Conservation (phyloP, 2,888 invertebrate species). For the Alitta virens region DNA sequence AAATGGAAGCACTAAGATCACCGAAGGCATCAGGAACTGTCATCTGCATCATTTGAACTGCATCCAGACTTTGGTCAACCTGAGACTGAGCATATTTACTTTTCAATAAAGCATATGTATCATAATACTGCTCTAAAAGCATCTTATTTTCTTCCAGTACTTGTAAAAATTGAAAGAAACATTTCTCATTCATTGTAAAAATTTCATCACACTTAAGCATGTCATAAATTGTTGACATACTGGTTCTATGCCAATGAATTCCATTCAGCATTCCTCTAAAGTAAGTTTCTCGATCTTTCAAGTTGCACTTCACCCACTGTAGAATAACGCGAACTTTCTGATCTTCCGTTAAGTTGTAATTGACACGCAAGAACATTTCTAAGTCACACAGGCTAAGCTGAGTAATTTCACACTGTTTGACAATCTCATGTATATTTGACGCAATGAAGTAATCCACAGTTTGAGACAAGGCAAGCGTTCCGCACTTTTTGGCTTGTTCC, state of each 20-base stretch:
- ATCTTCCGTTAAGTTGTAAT: conserved; percentile 50
- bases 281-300: conserved; percentile 60
- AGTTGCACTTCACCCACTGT: conserved; percentile 62
- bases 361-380: conserved; percentile 61
- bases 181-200: conserved; percentile 63
- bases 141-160: conserved; percentile 60
- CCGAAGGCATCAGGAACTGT: not conserved
- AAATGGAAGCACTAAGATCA: not conserved
- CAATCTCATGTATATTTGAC: conserved; percentile 58
- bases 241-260: conserved; percentile 45
- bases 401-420: conserved; percentile 63
- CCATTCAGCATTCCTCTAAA: conserved; percentile 61
- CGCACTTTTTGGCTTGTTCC: conserved; percentile 65
- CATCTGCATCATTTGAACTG: not conserved
- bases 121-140: conserved; percentile 39
- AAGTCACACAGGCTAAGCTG: conserved; percentile 59
- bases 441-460: conserved; percentile 62
- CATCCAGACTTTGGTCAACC: not conserved
- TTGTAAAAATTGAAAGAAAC: conserved; percentile 63
- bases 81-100: conserved; percentile 30
- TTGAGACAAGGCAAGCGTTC: conserved; percentile 63
- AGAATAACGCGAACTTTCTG: conserved; percentile 60
- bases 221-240: conserved; percentile 53
- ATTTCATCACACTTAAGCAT: conserved; percentile 64
- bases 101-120: conserved; percentile 34